Conservation (phyloP, 2,888 invertebrate species). For the Tethea ocularis region DNA sequence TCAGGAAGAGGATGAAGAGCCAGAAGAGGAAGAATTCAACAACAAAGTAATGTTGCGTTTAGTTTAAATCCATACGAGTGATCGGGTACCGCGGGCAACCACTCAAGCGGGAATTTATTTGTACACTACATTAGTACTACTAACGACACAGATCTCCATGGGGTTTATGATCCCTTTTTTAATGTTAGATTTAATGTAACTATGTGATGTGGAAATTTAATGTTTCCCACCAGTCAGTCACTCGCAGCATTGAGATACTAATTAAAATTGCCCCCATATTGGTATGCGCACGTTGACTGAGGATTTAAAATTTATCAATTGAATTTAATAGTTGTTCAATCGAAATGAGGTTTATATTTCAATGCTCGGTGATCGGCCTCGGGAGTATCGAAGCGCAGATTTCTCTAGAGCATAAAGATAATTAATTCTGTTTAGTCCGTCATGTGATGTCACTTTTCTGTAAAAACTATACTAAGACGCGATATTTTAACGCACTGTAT, state of each 20-base stretch:
- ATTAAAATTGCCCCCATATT: too few relatives aligned
- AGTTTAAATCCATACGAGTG: slow-evolving; percentile 29
- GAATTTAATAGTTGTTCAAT: too few relatives aligned
- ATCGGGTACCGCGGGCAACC: neutral
- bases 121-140: neutral
- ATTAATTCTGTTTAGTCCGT: too few relatives aligned
- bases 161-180: neutral
- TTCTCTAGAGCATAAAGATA: too few relatives aligned
- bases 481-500: too few relatives aligned
- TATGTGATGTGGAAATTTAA: neutral
- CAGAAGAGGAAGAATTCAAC: slow-evolving; percentile 42
- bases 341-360: too few relatives aligned
- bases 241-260: neutral
- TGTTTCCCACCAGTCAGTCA: neutral
- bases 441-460: too few relatives aligned
- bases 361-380: too few relatives aligned
- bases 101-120: neutral
- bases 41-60: slow-evolving; percentile 49
- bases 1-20: slow-evolving; percentile 43
- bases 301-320: too few relatives aligned
- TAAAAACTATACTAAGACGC: too few relatives aligned
- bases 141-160: neutral
- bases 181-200: neutral
- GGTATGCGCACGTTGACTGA: too few relatives aligned
- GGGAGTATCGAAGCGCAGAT: too few relatives aligned